Evolutionary conservation across 2,113 vertebrate species (phyloP), one percentile per base, ranked within the genome.

Genomic region (Macroglossus sobrinus): DNA sequence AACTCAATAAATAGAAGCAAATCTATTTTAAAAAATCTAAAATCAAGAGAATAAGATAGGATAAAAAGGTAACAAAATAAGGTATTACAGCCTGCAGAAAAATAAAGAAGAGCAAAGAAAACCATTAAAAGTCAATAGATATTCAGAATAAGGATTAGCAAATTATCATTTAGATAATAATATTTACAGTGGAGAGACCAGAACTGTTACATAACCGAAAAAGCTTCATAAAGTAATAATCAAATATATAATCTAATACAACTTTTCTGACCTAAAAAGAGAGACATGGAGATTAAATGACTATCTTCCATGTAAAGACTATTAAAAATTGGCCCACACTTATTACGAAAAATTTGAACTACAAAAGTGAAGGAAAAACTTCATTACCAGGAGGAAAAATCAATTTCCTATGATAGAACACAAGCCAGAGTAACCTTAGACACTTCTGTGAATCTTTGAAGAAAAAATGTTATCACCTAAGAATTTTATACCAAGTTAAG

Each of bases 401-500:
- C 55, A 28, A 7, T 95, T 78, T 94, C 22, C 30, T 91, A 16
- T 30, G 26, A 28, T 57, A 61, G 28, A 55, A 50, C 22, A 80
- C 76, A 87, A 84, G 26, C 0, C 21, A 87, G 22, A 4, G 11
- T 72, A 74, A 55, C 43, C 24, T 59, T 26, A 89, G 38, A 53
- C 28, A 18, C 22, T 55, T 87, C 66, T 76, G 64, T 9, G 64
- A 11, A 59, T 57, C 59, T 68, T 72, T 47, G 4, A 57, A 78
- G 12, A 11, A 80, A 92, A 91, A 81, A 68, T 61, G 3, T 72
- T 82, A 68, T 26, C 55, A 71, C 7, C 18, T 87, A 45, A 72
- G 40, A 88, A 93, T 96, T 84, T 93, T 89, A 92, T 81, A 92
- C 33, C 28, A 69, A 88, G 15, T 11, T 95, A 84, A 74, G 18